Evolutionary conservation across 2,797 vertebrate genomes (phyloP).

Genomic region (Arnoldichthys spilopterus): DNA sequence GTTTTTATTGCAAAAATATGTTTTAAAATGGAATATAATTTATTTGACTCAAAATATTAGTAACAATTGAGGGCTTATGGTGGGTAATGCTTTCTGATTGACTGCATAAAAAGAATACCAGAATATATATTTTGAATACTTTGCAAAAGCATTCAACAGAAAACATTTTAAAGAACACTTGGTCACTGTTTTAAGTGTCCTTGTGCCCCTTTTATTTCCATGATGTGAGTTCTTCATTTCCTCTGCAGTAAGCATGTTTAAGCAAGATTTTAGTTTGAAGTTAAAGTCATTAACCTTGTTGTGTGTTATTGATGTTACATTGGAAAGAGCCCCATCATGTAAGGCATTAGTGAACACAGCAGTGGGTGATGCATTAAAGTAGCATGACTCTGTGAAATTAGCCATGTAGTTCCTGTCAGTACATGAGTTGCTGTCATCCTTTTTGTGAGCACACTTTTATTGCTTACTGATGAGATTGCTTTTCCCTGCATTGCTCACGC

Average conservation of each 20-base stretch:
- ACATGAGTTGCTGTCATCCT: background rate
- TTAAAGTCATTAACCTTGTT: slow-evolving; percentile 23
- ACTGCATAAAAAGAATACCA: too few species aligned
- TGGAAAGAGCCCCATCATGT: slow-evolving; percentile 11
- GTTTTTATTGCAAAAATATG: too few species aligned
- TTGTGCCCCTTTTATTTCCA: too few species aligned
- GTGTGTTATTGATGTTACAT: slow-evolving; percentile 9
- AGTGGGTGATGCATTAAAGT: slow-evolving; percentile 19
- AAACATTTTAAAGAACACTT: too few species aligned
- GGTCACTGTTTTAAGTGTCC: background rate
- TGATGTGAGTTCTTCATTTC: background rate
- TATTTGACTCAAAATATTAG: too few species aligned
- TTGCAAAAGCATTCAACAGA: too few species aligned
- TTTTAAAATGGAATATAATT: too few species aligned
- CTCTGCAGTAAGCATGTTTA: background rate
- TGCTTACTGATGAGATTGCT: slow-evolving; percentile 32
- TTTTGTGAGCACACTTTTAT: slow-evolving; percentile 27
- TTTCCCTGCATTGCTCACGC: slow-evolving; percentile 73
- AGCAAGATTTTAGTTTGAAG: slow-evolving; percentile 1
- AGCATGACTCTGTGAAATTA: slow-evolving; percentile 38
- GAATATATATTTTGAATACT: too few species aligned
- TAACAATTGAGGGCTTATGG: too few species aligned
- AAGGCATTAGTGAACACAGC: slow-evolving; percentile 15
- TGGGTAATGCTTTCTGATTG: too few species aligned
- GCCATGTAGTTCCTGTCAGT: slow-evolving; percentile 15